Conservation (phyloP, 2,888 invertebrate species). For the Tiphia femorata region DNA sequence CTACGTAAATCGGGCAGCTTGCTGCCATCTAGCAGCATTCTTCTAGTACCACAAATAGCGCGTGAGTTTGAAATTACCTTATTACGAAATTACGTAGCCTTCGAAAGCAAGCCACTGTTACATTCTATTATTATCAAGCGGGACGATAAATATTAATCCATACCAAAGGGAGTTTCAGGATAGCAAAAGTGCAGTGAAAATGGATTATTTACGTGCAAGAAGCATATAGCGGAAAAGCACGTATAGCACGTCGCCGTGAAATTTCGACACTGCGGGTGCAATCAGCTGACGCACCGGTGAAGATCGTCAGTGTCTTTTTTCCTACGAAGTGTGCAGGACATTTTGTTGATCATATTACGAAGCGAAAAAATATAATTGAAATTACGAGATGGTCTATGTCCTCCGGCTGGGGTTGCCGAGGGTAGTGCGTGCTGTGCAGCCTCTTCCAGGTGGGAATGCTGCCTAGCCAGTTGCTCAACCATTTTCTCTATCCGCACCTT, state of each 20-base stretch:
- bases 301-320: no score
- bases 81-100: neutral
- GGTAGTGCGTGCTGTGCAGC: slow-evolving; percentile 79
- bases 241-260: no score
- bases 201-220: no score
- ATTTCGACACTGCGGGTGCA: no score
- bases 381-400: slow-evolving; percentile 63
- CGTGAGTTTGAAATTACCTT: neutral
- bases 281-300: no score
- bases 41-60: no score
- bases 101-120: no score
- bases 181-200: no score
- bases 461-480: slow-evolving; percentile 96
- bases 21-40: slow-evolving; percentile 16
- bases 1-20: neutral
- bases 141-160: no score
- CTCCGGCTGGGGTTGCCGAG: slow-evolving; percentile 49
- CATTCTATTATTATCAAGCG: no score
- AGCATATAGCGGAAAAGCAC: no score
- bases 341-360: slow-evolving; percentile 18
- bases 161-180: neutral
- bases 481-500: slow-evolving; percentile 93
- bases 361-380: slow-evolving; percentile 34
- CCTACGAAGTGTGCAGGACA: neutral
- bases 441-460: slow-evolving; percentile 95